phyloP scores from a whole-genome alignment of 1,140 invertebrate species.

The Liolophura sinensis region DNA sequence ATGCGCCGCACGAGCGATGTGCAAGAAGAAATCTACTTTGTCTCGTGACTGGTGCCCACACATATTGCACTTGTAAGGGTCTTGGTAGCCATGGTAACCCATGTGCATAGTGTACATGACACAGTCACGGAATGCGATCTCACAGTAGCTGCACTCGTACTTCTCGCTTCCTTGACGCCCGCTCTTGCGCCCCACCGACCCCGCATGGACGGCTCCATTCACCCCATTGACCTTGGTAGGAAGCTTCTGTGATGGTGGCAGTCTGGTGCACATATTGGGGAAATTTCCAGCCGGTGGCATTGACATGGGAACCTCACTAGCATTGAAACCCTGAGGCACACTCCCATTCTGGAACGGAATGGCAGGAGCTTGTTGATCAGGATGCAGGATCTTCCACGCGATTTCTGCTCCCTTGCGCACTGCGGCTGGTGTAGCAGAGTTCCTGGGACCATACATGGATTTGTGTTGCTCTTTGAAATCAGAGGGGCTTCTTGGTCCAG shows the following conservation, averaged over 20 bases:
- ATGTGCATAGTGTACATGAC: constrained; percentile 95
- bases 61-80: constrained; percentile 94
- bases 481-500: too few relatives aligned
- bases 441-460: too few relatives aligned
- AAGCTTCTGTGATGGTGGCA: background rate
- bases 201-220: background rate
- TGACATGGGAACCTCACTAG: constrained; percentile 2
- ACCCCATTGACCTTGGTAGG: too few relatives aligned
- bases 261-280: constrained; percentile 2
- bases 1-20: constrained; percentile 84
- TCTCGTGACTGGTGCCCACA: constrained; percentile 84
- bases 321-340: background rate
- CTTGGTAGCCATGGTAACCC: constrained; percentile 88
- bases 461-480: too few relatives aligned
- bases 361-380: too few relatives aligned
- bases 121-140: constrained; percentile 86
- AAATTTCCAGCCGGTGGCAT: background rate
- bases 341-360: background rate
- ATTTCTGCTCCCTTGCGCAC: constrained; percentile 38
- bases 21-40: constrained; percentile 87
- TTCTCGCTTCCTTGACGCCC: constrained; percentile 14
- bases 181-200: background rate
- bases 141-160: constrained; percentile 82
- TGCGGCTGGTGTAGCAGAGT: constrained; percentile 19
- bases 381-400: constrained; percentile 43